A percentile compares a stretch with the other conserved stretches of the same genome.
Conservation (phyloP, 2,113 vertebrate species). For the Apteryx mantelli region DNA sequence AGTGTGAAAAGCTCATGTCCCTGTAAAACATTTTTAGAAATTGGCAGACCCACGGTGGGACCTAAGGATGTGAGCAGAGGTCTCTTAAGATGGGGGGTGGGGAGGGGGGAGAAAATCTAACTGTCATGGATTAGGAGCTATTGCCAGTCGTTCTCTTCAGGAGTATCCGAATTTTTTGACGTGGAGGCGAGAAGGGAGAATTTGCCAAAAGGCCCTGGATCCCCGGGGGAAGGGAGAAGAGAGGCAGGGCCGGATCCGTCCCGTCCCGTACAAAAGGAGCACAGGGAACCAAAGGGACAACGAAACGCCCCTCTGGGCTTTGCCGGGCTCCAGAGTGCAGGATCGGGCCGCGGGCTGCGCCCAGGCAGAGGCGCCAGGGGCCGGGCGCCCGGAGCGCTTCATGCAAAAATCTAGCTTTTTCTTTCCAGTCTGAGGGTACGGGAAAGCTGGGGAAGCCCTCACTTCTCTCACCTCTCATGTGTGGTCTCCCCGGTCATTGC, state of each 20-base stretch:
- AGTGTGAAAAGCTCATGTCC: not conserved
- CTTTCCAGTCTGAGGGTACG: fast-evolving
- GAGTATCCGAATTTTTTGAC: not conserved
- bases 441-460: not conserved
- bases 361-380: not conserved
- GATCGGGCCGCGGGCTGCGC: not conserved
- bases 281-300: not conserved
- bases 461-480: not conserved
- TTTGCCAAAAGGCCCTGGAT: not conserved
- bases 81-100: fast-evolving
- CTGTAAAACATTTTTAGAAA: not conserved
- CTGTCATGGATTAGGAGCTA: not conserved
- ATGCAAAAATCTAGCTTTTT: not conserved
- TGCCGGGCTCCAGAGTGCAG: not conserved
- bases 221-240: not conserved
- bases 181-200: fast-evolving
- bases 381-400: not conserved
- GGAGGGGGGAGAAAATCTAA: not conserved
- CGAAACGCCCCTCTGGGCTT: not conserved
- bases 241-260: not conserved
- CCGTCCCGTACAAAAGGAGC: not conserved
- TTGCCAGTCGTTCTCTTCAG: not conserved
- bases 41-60: not conserved
- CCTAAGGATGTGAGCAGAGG: not conserved
- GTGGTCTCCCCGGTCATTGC: not conserved